Conservation (phyloP, 2,888 invertebrate species). For the Andrena dorsata region DNA sequence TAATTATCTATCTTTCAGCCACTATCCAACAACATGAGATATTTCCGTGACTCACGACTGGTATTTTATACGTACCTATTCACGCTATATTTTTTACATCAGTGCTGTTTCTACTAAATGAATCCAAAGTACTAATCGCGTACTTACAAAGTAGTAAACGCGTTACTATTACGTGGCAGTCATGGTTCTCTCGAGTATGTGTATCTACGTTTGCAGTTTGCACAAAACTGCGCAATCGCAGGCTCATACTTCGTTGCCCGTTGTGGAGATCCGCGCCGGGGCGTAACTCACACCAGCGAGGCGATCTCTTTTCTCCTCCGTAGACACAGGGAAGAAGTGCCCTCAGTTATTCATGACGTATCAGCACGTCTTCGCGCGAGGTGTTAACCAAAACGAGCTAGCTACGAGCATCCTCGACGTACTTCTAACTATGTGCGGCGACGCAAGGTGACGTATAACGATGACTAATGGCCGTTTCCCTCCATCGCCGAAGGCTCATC, state of each 20-base stretch:
- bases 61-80: no score
- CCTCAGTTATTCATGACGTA: constrained; percentile 68
- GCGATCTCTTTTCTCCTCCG: constrained; percentile 30
- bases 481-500: constrained; percentile 72
- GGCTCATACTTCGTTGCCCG: constrained; percentile 43
- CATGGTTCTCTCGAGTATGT: constrained; percentile 78
- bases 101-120: no score
- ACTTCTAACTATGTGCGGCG: constrained; percentile 45
- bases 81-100: no score
- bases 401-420: constrained; percentile 51
- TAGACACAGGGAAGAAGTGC: constrained; percentile 32
- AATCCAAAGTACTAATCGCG: no score
- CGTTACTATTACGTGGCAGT: constrained; percentile 58
- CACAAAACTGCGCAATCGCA: constrained; percentile 22
- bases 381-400: constrained; percentile 58
- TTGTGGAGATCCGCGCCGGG: constrained; percentile 17
- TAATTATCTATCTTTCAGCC: no score
- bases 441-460: constrained; percentile 71
- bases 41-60: no score
- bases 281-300: constrained; percentile 6
- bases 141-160: no score
- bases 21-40: no score
- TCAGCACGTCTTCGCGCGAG: constrained; percentile 46
- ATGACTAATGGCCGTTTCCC: constrained; percentile 74
- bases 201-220: constrained; percentile 73